phyloP scores from a whole-genome alignment of 1,140 invertebrate genomes.

The Heliothis virescens region DNA sequence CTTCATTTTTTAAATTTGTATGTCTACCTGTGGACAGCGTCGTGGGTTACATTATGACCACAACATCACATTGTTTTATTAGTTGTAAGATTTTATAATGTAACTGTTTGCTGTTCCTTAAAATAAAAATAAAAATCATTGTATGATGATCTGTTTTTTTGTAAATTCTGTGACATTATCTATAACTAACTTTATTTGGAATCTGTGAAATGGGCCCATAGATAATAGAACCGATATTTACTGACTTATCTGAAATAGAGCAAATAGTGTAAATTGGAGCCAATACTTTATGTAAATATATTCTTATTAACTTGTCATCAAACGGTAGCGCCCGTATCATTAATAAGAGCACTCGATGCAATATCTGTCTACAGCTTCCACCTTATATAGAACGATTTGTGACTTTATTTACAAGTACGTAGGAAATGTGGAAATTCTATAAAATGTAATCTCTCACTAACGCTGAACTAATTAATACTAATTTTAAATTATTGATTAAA shows the following conservation, averaged over 20 bases:
- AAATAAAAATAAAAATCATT: too few species aligned
- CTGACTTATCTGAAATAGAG: too few species aligned
- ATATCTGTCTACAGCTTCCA: background rate
- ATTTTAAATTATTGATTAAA: constrained; percentile 14
- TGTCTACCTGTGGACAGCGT: too few species aligned
- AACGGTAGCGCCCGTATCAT: background rate
- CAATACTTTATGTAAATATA: constrained; percentile 5
- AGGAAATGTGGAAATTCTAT: constrained; percentile 40
- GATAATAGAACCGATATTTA: background rate
- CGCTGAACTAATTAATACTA: background rate
- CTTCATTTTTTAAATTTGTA: too few species aligned
- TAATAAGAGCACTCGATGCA: background rate
- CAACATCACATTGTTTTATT: too few species aligned
- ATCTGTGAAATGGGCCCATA: too few species aligned
- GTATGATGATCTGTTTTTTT: too few species aligned
- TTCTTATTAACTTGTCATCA: constrained; percentile 11
- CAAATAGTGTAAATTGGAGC: constrained; percentile 5
- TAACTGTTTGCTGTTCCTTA: too few species aligned
- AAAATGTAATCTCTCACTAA: constrained; percentile 14
- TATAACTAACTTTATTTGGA: too few species aligned
- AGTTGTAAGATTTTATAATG: too few species aligned
- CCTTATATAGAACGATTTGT: constrained; percentile 24
- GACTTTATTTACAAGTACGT: constrained; percentile 1
- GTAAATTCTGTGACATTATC: too few species aligned
- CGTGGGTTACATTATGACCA: too few species aligned